Percentiles rank a stretch among this genome's conserved stretches.
phyloP scores from a whole-genome alignment of 2,113 vertebrate species.

The Aptenodytes patagonicus region DNA sequence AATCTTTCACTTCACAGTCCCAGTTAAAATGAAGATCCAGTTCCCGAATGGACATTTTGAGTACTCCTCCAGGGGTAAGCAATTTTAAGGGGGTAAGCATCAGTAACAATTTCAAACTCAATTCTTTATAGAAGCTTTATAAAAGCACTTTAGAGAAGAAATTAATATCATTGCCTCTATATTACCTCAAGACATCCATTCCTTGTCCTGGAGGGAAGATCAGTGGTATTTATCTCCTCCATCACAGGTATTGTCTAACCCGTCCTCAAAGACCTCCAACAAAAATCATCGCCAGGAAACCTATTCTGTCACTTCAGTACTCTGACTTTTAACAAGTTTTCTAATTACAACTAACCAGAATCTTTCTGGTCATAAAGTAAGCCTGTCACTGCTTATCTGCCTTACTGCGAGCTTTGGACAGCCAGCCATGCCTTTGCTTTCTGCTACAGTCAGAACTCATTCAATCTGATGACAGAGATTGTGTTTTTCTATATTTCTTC shows the following conservation, averaged over 20 bases:
- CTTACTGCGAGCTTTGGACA: neutral
- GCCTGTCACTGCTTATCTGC: neutral
- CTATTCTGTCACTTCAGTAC: neutral
- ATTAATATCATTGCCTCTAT: neutral
- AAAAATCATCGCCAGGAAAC: neutral
- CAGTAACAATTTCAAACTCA: neutral
- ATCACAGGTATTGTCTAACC: neutral
- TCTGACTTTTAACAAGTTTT: neutral
- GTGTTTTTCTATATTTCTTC: neutral
- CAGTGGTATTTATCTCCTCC: neutral
- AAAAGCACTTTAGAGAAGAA: neutral
- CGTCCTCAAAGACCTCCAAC: neutral
- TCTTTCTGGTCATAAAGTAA: neutral
- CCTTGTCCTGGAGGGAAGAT: neutral
- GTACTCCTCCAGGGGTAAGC: neutral
- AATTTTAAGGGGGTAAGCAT: no score
- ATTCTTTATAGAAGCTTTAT: neutral
- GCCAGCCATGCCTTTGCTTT: neutral
- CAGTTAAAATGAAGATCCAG: neutral
- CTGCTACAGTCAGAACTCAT: neutral
- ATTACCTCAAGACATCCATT: neutral
- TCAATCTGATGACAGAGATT: neutral
- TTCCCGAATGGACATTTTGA: neutral
- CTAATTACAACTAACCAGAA: neutral
- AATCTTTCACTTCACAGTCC: neutral